Conservation (phyloP, 1,140 invertebrate genomes). For the Laupala kohalensis region DNA sequence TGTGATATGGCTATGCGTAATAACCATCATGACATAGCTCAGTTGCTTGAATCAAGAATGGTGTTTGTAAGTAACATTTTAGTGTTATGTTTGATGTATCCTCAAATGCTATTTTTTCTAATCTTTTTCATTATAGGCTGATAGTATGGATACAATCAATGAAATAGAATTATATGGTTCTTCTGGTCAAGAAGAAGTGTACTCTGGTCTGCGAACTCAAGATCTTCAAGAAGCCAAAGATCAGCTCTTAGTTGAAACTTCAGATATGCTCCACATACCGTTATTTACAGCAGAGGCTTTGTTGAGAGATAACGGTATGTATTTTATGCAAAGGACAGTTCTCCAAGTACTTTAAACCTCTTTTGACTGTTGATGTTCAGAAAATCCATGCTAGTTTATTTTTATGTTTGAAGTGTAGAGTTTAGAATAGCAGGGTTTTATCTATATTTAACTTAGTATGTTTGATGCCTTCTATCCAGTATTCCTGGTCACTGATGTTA, state of each 20-base stretch:
- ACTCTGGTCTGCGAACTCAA: conserved; percentile 49
- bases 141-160: conserved; percentile 29
- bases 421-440: too few species aligned
- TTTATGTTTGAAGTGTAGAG: too few species aligned
- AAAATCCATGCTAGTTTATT: too few species aligned
- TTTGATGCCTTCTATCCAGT: too few species aligned
- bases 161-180: conserved; percentile 29
- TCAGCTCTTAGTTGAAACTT: conserved; percentile 55
- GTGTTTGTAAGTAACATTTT: conserved; percentile 48
- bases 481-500: too few species aligned
- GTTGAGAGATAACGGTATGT: conserved; percentile 50
- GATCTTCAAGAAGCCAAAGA: conserved; percentile 66
- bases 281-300: conserved; percentile 60
- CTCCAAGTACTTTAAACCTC: too few species aligned
- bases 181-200: conserved; percentile 36
- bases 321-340: too few species aligned
- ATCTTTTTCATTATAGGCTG: conserved; percentile 22
- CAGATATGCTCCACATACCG: conserved; percentile 59
- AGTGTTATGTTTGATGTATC: neutral
- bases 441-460: too few species aligned
- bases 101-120: neutral
- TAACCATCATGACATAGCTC: conserved; percentile 45
- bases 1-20: conserved; percentile 49
- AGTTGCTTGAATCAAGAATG: conserved; percentile 52
- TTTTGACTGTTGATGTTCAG: too few species aligned